Base-by-base conservation (phyloP, 2,888 invertebrate species). In the Lithophane ornitopus region DNA sequence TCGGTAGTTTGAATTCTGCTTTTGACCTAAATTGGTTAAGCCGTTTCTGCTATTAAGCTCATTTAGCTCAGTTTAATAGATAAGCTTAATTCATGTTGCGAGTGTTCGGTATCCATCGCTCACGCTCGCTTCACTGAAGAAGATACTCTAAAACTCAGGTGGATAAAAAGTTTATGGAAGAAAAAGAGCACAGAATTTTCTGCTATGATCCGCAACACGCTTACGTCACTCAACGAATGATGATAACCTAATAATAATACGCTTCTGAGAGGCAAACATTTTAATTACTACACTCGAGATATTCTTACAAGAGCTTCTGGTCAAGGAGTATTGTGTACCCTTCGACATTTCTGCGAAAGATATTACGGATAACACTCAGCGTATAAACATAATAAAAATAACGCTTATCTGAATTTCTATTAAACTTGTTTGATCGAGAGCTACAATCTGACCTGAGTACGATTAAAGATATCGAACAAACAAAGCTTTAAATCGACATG, bases 11-110 rank as follows among this genome's bases (percentile, higher is more conserved):
- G 28, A 49, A 74, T 16, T 19, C n/a, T n/a, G 14, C 19, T 44
- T 58, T 65, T 76, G 26, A 58, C 19, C 26, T 52, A 26, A 63
- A 75, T 76, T 16, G 28, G 12, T 49, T 63, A 26, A 81, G 19
- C 63, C 19, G 49, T 63, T 56, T 34, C n/a, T n/a, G 22, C 62
- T 56, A 49, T 63, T 63, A 62, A 16, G 16, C 8, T 16, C 8
- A 46, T 74, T 61, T 46, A 61, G n/a, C 19, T n/a, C 3, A n/a
- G 41, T 52, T 49, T 75, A 61, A 61, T 49, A 61, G 52, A 12
- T 76, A 26, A 6, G 41, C 46, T 44, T 52, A 54, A 28, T n/a
- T 71, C 39, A 26, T 16, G 22, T 3, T 39, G 8, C 16, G 9
- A 7, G 67, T n/a, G 16, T 6, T 34, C n/a, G 11, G n/a, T 66